Evolutionary conservation across 2,888 invertebrate species (phyloP), one percentile per base, ranked within the genome.

Genomic region (Catocala fraxini): DNA sequence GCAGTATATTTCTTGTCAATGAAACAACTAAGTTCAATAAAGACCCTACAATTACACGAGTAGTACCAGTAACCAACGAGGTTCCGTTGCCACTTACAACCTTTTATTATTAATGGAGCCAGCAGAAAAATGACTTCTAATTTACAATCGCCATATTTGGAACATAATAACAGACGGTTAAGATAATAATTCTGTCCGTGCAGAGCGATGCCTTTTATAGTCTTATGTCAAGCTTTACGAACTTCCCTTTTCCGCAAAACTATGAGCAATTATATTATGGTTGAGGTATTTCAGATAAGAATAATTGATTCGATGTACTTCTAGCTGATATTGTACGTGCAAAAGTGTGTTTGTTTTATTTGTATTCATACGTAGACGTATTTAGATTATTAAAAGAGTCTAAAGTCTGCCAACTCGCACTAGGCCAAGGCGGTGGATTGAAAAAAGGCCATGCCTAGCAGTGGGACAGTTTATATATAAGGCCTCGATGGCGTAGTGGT

Each of bases 241-340:
- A 76, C 75, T 75, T 75, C 75, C 76, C 69, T 68, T 66, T 77
- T 77, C 76, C 76, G 76, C 65, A 67, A 74, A 56, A 51, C 63
- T 61, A 53, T 55, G 33, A 34, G 47, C 58, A 60, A 70, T 59
- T 51, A 60, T 43, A 0, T 33, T 59, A 47, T 33, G 12, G 15
- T 9, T 7, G 10, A 51, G 35, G 35, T 35, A 35, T 35, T 35
- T 35, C 4, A 35, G 35, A 35, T 35, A 4, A 6, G 35, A 39
- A 39, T 39, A 39, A 39, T 9, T 39, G 4, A 39, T 39, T 7
- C 35, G 35, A 9, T 39, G 9, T 9, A 9, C 7, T 39, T 39
- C 35, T 9, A 7, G 35, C 35, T 39, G 35, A 39, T 39, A 6
- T 39, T 39, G 6, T 39, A 39, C 9, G 35, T 39, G 7, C 2